Evolutionary conservation across 2,113 vertebrate genomes (phyloP), one percentile per base, ranked within the genome.

Genomic region (Butorides virescens): DNA sequence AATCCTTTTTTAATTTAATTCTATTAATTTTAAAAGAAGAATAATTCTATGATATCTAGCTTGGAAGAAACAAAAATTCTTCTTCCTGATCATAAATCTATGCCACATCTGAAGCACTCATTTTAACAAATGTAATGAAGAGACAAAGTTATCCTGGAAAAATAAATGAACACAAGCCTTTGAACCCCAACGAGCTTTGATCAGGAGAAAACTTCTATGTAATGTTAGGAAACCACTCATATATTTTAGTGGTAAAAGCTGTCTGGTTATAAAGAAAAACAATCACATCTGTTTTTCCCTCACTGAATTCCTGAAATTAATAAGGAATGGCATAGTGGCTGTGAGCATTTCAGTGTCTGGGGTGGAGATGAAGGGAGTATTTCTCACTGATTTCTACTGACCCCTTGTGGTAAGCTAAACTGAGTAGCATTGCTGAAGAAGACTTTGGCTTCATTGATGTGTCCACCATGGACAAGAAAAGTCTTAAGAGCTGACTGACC

Each of bases 361-460:
- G 49, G 52, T n/a, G 58, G 11, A 50, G 62, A 36, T 76, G 22
- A 27, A 55, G 34, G 65, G 58, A 92, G 12, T 36, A 76, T 79
- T 89, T 96, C 84, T 92, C 84, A 36, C 80, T 95, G 96, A 92
- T 91, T 95, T 92, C 86, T 97, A 88, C 92, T 96, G 97, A 93
- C 94, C 92, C 84, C 95, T 67, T 93, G 94, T 97, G 97, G 97
- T 68, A 65, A 68, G 5, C 36, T 53, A 2, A 30, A 13, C 62
- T 25, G 22, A 39, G 9, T 1, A 16, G 34, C 29, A 4, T 15
- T 47, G 55, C 65, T 72, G 39, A 61, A 21, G 55, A 50, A 26
- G 27, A 10, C 37, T 29, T 39, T 3, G 12, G 13, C 27, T 56
- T 85, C 12, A 0, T 2, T 13, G 42, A 44, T 10, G 21, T 2